phyloP scores from a whole-genome alignment of 2,888 invertebrate species.

The Volucella inanis region DNA sequence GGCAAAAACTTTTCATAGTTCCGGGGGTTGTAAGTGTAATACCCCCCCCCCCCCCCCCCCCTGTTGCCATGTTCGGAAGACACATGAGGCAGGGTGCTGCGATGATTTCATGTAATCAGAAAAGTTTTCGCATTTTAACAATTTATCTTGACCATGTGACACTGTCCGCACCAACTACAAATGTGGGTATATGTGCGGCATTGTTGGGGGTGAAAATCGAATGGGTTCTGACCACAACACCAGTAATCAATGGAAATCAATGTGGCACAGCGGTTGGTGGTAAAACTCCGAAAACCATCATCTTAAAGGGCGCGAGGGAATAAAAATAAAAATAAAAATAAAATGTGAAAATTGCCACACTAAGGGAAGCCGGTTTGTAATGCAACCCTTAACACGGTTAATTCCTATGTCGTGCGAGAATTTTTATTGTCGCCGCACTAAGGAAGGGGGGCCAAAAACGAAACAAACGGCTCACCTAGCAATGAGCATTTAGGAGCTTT shows the following conservation, averaged over 20 bases:
- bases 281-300: background rate
- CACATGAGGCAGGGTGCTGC: background rate
- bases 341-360: constrained; percentile 41
- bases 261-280: constrained; percentile 16
- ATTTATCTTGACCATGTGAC: constrained; percentile 73
- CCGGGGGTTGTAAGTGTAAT: background rate
- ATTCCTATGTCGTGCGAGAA: constrained; percentile 66
- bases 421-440: constrained; percentile 59
- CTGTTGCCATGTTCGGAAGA: background rate
- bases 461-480: constrained; percentile 25
- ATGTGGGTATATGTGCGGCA: background rate
- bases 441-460: background rate
- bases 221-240: constrained; percentile 38
- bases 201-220: constrained; percentile 32
- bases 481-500: constrained; percentile 58
- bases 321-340: constrained; percentile 51
- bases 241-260: constrained; percentile 56
- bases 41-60: background rate
- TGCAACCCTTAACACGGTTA: constrained; percentile 39
- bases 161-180: constrained; percentile 46
- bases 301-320: constrained; percentile 35
- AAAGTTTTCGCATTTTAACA: constrained; percentile 71
- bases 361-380: constrained; percentile 8
- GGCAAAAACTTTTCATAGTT: constrained; percentile 68
- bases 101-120: constrained; percentile 71